Evolutionary conservation across 2,888 invertebrate genomes (phyloP), one percentile per base, ranked within the genome.

Genomic region (Colletes collaris): DNA sequence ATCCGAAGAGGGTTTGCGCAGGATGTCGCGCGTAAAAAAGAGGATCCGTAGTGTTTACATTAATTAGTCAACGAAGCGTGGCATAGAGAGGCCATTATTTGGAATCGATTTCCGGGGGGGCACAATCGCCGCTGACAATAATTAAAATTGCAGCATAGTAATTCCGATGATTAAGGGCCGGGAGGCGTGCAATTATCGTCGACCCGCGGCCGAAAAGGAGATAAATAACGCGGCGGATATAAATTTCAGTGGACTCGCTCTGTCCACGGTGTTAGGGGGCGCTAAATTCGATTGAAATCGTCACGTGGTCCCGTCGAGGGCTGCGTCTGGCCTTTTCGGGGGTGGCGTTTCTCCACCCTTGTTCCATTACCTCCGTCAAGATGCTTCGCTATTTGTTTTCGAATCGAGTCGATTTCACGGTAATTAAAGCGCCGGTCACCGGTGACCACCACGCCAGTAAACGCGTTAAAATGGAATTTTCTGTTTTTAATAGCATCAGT

Each of bases 111-210:
- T 75, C 56, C 46, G 65, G 50, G 2, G 65, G 50, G 2, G 65
- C 58, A 75, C 79, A 79, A 81, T 81, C 75, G 75, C 66, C 68
- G 63, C 71, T 46, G 71, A 75, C 75, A 72, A 79, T 81, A 81
- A 81, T 79, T 81, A 81, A 81, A 81, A 79, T 81, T 75, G 72
- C 75, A 59, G 75, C 75, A 81, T 79, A 81, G 79, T 79, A 81
- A 81, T 81, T 79, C 50, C 65, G 68, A 81, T 81, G 81, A 81
- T 81, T 81, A 81, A 81, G 79, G 71, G 79, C 56, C 69, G 56
- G 44, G 62, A 49, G 55, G 60, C 49, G 70, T 69, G 81, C 79
- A 79, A 81, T 81, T 79, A 79, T 75, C 79, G 74, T 62, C 66
- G 49, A 40, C 16, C n/a, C 55, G 58, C 60, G 58, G 53, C 73